phyloP scores from a whole-genome alignment of 2,113 vertebrate genomes.

The Crotalus tigris region DNA sequence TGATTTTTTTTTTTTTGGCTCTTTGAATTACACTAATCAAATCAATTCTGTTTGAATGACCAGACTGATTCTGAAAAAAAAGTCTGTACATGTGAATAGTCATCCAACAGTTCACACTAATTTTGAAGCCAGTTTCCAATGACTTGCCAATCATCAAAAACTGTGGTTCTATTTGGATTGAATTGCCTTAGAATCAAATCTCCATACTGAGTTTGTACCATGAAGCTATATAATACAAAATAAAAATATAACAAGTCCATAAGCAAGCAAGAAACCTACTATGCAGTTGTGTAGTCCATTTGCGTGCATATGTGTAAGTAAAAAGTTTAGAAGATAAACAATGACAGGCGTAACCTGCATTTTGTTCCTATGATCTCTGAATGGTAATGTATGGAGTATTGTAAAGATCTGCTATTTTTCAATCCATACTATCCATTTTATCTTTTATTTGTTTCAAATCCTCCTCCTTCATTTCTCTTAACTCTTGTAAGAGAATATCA shows the following conservation, averaged over 20 bases:
- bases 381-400: neutral
- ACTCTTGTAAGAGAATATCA: too few relatives aligned
- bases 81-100: neutral
- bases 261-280: too few relatives aligned
- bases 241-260: too few relatives aligned
- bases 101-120: neutral
- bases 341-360: neutral
- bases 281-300: too few relatives aligned
- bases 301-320: too few relatives aligned
- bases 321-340: neutral
- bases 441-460: too few relatives aligned
- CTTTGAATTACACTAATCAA: neutral
- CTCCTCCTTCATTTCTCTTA: too few relatives aligned
- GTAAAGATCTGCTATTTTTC: neutral
- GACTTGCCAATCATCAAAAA: neutral
- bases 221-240: too few relatives aligned
- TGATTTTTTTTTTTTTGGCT: neutral
- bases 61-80: neutral
- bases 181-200: neutral
- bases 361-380: neutral
- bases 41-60: neutral
- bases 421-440: too few relatives aligned
- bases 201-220: neutral
- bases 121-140: neutral
- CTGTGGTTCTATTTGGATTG: neutral